Percentiles rank a stretch among this genome's conserved stretches.
Conservation (phyloP, 2,113 vertebrate species). For the Tinamus guttatus region DNA sequence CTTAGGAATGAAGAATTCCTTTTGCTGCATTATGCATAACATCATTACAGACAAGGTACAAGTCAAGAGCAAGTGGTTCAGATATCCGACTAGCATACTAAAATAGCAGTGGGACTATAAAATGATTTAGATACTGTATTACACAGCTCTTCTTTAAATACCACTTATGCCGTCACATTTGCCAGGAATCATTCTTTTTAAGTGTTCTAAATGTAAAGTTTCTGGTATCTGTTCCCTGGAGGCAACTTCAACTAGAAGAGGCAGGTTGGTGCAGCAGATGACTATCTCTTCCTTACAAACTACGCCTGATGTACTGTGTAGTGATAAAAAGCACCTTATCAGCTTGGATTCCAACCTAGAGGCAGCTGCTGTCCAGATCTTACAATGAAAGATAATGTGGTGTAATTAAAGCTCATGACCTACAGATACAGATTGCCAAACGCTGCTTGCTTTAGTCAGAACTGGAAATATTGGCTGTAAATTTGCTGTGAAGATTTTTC, state of each 20-base stretch:
- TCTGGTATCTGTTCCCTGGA: conserved; percentile 71
- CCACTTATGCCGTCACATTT: conserved; percentile 54
- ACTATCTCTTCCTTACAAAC: conserved; percentile 57
- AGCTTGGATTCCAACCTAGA: conserved; percentile 71
- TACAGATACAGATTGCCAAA: conserved; percentile 45
- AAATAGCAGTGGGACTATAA: conserved; percentile 67
- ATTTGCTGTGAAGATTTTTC: conserved; percentile 32
- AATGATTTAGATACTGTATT: conserved; percentile 68
- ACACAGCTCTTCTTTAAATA: conserved; percentile 59
- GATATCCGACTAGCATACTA: conserved; percentile 61
- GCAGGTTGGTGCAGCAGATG: conserved; percentile 67
- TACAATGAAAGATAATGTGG: conserved; percentile 72
- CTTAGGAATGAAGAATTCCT: conserved; percentile 72
- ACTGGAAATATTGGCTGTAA: conserved; percentile 47
- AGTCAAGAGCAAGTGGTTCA: conserved; percentile 66
- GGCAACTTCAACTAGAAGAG: conserved; percentile 56
- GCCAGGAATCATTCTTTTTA: conserved; percentile 59
- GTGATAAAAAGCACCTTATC: conserved; percentile 78
- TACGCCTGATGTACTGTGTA: neutral
- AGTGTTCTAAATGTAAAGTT: conserved; percentile 65
- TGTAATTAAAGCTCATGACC: conserved; percentile 49
- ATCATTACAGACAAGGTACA: conserved; percentile 75
- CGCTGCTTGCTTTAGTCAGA: neutral
- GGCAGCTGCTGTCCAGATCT: conserved; percentile 72
- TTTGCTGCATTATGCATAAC: conserved; percentile 80